These are phyloP conservation scores for Lepidochitona cinerea DNA, from an alignment of 2,888 invertebrate genomes.

Conservation along the genomic window DNA sequence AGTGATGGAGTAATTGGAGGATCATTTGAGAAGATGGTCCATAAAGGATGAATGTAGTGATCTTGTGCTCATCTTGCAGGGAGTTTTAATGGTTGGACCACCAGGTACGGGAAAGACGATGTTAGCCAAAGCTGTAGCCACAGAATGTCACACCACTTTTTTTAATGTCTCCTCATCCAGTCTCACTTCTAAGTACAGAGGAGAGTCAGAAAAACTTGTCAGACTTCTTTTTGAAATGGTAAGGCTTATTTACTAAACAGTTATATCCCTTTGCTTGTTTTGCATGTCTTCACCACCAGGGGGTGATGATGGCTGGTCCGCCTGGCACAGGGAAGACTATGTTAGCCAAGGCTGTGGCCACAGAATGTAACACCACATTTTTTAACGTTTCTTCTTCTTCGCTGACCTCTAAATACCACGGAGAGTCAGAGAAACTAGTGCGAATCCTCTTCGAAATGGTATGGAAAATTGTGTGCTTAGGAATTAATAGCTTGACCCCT, in stretches of 20 bases:
- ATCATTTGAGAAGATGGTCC: no score
- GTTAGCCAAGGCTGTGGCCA: conserved; percentile 74
- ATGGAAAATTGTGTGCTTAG: background rate
- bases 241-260: no score
- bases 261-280: background rate
- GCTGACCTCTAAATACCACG: conserved; percentile 96
- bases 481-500: no score
- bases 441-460: conserved; percentile 97
- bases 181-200: conserved; percentile 97
- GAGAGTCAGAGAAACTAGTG: conserved; percentile 99
- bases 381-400: conserved; percentile 94
- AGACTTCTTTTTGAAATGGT: conserved; percentile 97
- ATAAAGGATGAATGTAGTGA: no score
- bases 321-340: conserved; percentile 75
- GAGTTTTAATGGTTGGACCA: conserved; percentile 71
- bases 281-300: conserved; percentile 45
- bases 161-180: conserved; percentile 94
- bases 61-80: conserved; percentile 48
- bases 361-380: conserved; percentile 74
- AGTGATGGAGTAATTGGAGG: no score
- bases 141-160: conserved; percentile 74
- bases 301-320: conserved; percentile 71
- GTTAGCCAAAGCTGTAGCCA: conserved; percentile 74
- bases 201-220: conserved; percentile 99
- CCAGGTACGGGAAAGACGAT: conserved; percentile 75